Conservation (phyloP, 2,888 invertebrate species). For the Agrilus cyanescens region DNA sequence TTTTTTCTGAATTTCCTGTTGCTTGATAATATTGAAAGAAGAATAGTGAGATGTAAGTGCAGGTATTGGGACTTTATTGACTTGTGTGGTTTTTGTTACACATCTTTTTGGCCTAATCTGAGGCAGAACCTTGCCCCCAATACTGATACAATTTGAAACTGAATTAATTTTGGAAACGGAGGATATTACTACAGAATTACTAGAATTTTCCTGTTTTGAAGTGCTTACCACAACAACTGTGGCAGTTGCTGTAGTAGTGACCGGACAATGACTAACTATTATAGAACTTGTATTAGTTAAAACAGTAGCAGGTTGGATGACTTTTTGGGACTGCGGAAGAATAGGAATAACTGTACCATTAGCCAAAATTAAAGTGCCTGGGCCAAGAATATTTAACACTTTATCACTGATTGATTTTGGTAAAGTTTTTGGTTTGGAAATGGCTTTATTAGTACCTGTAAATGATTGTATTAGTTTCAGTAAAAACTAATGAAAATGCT, state of each 20-base stretch:
- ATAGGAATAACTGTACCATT: constrained; percentile 32
- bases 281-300: constrained; percentile 19
- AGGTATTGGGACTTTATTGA: constrained; percentile 36
- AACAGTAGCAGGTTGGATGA: constrained; percentile 16
- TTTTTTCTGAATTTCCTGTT: neutral
- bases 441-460: too few species aligned
- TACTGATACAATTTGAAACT: neutral
- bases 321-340: constrained; percentile 21
- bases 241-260: constrained; percentile 15
- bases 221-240: constrained; percentile 12
- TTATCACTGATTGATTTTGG: too few species aligned
- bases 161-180: constrained; percentile 9
- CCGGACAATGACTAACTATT: constrained; percentile 14
- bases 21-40: neutral
- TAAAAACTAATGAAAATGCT: too few species aligned
- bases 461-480: too few species aligned
- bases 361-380: constrained; percentile 32
- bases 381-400: constrained; percentile 23
- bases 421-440: too few species aligned
- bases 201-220: constrained; percentile 10
- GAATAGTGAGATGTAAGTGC: constrained; percentile 28
- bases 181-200: constrained; percentile 4
- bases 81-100: constrained; percentile 30
- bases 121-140: constrained; percentile 2
- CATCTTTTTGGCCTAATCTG: constrained; percentile 18